A percentile compares a stretch with the other conserved stretches of the same genome.
phyloP scores from a whole-genome alignment of 1,140 invertebrate species.

The Acromyrmex charruanus region DNA sequence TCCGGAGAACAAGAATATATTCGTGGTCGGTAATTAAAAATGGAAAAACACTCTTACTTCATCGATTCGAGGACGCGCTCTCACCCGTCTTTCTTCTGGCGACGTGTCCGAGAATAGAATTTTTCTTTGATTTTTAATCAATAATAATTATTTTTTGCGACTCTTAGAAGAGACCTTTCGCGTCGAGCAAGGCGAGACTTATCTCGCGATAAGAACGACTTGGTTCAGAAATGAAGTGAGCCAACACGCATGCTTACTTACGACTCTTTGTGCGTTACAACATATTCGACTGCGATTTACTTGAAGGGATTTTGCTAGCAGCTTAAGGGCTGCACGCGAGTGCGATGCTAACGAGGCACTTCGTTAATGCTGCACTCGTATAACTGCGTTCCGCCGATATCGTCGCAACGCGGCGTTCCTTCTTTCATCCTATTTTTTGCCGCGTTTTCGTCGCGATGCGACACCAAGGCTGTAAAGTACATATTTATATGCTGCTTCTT shows the following conservation, averaged over 20 bases:
- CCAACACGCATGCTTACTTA: background rate
- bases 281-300: constrained; percentile 41
- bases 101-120: background rate
- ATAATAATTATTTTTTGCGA: constrained; percentile 28
- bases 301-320: constrained; percentile 18
- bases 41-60: background rate
- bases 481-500: constrained; percentile 16
- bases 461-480: background rate
- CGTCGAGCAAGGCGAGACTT: background rate
- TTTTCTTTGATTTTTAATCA: constrained; percentile 10
- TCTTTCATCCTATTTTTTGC: background rate
- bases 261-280: background rate
- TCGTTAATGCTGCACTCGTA: constrained; percentile 22
- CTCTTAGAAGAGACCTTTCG: background rate
- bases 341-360: constrained; percentile 47
- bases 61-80: background rate
- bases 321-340: background rate
- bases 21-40: constrained; percentile 42
- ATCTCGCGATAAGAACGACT: background rate
- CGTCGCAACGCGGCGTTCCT: background rate
- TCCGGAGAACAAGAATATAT: background rate
- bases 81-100: too few relatives aligned
- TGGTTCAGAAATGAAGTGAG: constrained; percentile 3
- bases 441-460: background rate
- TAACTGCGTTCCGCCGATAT: background rate